Conservation (phyloP, 2,888 invertebrate species). For the Eupithecia vulgata region DNA sequence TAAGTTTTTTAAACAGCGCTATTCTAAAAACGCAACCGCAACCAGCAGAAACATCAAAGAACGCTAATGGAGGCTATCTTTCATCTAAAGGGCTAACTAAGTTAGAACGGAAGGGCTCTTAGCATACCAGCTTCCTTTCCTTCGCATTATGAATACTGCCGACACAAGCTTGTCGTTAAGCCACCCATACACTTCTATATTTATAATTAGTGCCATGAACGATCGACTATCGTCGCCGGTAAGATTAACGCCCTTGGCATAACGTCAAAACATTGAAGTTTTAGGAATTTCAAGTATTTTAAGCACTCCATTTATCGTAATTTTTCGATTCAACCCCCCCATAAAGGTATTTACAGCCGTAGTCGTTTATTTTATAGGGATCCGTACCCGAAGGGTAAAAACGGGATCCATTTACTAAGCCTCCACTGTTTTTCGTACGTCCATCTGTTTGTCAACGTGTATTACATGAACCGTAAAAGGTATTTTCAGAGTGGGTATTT, state of each 20-base stretch:
- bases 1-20: not conserved
- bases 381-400: no score
- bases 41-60: slow-evolving; percentile 15
- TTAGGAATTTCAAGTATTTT: no score
- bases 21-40: not conserved
- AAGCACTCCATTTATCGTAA: not conserved
- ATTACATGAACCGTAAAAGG: no score
- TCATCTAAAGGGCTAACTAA: slow-evolving; percentile 24
- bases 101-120: slow-evolving; percentile 14
- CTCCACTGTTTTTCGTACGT: no score
- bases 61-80: slow-evolving; percentile 21
- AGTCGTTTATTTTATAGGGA: no score
- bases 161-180: slow-evolving; percentile 13
- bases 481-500: no score
- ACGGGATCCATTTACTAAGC: no score
- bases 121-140: slow-evolving; percentile 8
- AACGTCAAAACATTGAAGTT: no score
- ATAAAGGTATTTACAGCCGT: not conserved
- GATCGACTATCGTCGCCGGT: not conserved
- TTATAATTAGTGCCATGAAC: not conserved
- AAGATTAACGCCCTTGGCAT: not conserved
- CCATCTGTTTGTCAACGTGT: no score
- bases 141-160: slow-evolving; percentile 16
- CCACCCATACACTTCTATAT: not conserved
- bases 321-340: not conserved